These are phyloP conservation scores for Eucidaris tribuloides DNA, from an alignment of 35 echinoderm and acorn worm genomes.

Conservation along the genomic window DNA sequence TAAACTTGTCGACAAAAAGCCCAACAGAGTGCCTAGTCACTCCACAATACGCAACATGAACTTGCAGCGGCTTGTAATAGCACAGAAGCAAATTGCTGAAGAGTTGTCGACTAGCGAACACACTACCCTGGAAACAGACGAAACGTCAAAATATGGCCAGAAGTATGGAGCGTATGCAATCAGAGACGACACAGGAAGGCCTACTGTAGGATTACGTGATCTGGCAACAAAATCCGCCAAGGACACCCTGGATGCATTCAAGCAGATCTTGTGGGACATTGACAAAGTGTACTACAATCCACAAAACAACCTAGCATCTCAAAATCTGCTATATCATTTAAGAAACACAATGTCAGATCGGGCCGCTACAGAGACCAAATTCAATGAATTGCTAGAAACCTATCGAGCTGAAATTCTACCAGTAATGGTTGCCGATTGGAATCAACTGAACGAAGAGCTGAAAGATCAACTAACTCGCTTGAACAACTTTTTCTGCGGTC, in stretches of 20 bases:
- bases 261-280: conserved; percentile 44
- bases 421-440: not conserved
- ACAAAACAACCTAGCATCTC: not conserved
- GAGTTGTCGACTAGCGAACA: not conserved
- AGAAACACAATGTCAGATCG: conserved; percentile 42
- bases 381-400: conserved; percentile 24
- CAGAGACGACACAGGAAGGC: not conserved
- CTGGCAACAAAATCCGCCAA: conserved; percentile 22
- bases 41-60: not conserved
- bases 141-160: conserved; percentile 23
- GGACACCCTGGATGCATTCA: conserved; percentile 11
- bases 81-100: conserved; percentile 26
- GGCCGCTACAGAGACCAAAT: conserved; percentile 4
- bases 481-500: conserved; percentile 50
- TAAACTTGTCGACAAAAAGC: conserved; percentile 13
- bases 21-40: conserved; percentile 7
- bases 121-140: conserved; percentile 47
- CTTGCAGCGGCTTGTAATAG: not conserved
- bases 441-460: conserved; percentile 14
- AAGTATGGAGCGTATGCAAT: conserved; percentile 42
- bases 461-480: not conserved
- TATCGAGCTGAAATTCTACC: conserved; percentile 26
- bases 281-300: not conserved
- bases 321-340: conserved; percentile 24
- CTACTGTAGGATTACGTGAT: not conserved